Conservation (phyloP, 2,888 invertebrate species). For the Vandiemenella viatica region DNA sequence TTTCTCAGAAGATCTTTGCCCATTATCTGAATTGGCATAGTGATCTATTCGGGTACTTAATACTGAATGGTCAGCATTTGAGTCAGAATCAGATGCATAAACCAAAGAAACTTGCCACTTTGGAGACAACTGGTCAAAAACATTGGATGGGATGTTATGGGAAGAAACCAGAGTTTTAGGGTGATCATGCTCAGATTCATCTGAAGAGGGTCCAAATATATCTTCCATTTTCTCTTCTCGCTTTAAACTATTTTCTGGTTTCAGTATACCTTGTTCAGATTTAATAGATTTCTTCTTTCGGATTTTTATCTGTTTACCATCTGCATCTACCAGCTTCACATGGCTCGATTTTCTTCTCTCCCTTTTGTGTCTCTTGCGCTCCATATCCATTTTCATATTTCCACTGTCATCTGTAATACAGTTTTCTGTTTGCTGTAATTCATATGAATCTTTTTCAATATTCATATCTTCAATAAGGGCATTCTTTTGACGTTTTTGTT, state of each 20-base stretch:
- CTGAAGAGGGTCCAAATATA: conserved; percentile 74
- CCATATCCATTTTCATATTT: conserved; percentile 25
- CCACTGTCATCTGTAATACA: conserved; percentile 21
- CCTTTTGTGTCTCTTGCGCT: conserved; percentile 26
- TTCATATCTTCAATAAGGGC: conserved; percentile 37
- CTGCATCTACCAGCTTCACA: conserved; percentile 22
- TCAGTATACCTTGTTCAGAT: conserved; percentile 7
- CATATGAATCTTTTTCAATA: background rate
- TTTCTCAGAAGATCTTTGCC: conserved; percentile 33
- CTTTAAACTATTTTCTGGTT: conserved; percentile 27
- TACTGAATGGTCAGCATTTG: conserved; percentile 10
- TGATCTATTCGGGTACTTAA: conserved; percentile 6
- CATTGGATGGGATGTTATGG: conserved; percentile 4
- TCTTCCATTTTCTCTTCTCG: conserved; percentile 75
- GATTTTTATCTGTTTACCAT: conserved; percentile 26
- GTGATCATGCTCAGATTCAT: conserved; percentile 36
- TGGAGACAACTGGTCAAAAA: conserved; percentile 21
- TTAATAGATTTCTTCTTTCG: conserved; percentile 27
- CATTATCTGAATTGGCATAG: conserved; percentile 4
- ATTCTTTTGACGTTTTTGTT: conserved; percentile 62
- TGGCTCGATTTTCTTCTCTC: conserved; percentile 21
- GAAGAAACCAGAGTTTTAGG: conserved; percentile 10
- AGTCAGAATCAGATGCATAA: conserved; percentile 38
- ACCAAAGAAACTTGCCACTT: conserved; percentile 27
- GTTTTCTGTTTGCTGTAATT: conserved; percentile 1